Evolutionary conservation across 92 coral and sea anemone genomes (phyloP).

Genomic region (Muricea muricata): DNA sequence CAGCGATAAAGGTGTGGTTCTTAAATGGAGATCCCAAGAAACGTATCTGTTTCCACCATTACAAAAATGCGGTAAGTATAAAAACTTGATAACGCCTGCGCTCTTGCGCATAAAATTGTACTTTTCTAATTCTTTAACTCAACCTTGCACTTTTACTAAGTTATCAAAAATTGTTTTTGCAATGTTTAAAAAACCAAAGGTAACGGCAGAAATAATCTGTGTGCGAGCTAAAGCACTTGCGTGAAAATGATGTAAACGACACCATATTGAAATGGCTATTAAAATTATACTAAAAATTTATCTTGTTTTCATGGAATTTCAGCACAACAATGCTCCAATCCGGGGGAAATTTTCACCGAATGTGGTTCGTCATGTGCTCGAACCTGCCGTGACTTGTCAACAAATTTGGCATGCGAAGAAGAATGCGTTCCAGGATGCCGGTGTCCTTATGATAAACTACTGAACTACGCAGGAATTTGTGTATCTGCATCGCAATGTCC

Average conservation of each 20-base stretch:
- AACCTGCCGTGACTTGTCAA: conserved; percentile 10
- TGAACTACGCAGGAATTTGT: background rate
- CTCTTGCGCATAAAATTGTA: too few species aligned
- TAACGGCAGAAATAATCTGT: too few species aligned
- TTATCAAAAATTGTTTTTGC: too few species aligned
- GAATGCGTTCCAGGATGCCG: conserved; percentile 26
- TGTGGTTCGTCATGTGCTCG: conserved; percentile 26
- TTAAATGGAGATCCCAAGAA: conserved; percentile 69
- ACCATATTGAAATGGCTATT: too few species aligned
- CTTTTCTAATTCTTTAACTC: too few species aligned
- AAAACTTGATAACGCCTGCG: background rate
- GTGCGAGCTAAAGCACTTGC: too few species aligned
- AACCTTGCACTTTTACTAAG: too few species aligned
- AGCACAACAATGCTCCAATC: background rate
- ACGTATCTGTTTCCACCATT: background rate
- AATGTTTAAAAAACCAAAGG: too few species aligned
- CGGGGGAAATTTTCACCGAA: conserved; percentile 1
- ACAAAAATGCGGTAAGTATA: background rate
- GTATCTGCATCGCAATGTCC: background rate
- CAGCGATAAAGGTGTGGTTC: conserved; percentile 69
- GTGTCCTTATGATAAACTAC: background rate
- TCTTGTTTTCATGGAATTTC: background rate
- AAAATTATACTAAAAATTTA: too few species aligned
- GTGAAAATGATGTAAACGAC: too few species aligned
- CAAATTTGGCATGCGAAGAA: background rate